These are phyloP conservation scores for Ranitomeya imitator DNA, from an alignment of 2,113 vertebrate genomes.

Conservation along the genomic window DNA sequence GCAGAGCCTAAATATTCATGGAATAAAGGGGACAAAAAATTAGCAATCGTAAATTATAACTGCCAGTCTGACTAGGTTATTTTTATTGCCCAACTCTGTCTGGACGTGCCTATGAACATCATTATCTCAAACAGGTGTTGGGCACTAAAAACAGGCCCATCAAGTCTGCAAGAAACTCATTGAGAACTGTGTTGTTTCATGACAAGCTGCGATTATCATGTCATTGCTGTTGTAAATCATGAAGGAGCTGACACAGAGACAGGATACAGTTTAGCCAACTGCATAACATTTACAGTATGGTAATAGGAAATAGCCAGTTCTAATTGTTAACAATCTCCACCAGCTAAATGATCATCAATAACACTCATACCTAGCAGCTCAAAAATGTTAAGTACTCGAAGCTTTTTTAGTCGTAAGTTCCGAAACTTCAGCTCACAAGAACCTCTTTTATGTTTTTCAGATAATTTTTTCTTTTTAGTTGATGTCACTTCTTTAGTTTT, in stretches of 20 bases:
- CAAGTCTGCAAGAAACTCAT: constrained; percentile 39
- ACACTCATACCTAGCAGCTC: constrained; percentile 2
- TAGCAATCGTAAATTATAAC: background rate
- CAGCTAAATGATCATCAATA: constrained; percentile 5
- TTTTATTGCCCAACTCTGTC: constrained; percentile 43
- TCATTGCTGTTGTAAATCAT: constrained; percentile 40
- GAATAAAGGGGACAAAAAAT: background rate
- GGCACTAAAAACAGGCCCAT: constrained; percentile 45
- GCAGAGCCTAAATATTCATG: background rate
- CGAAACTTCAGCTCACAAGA: background rate
- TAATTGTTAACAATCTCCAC: background rate
- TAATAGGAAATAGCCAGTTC: constrained; percentile 22
- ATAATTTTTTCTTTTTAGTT: background rate
- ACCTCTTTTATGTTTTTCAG: background rate
- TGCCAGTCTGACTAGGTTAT: constrained; percentile 4
- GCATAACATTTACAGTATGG: constrained; percentile 17
- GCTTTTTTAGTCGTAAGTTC: background rate
- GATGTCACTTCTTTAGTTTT: background rate
- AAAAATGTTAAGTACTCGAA: background rate
- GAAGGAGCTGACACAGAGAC: background rate
- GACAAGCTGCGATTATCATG: constrained; percentile 47
- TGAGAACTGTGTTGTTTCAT: constrained; percentile 18
- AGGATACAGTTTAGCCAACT: constrained; percentile 16
- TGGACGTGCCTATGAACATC: constrained; percentile 37
- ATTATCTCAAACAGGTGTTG: constrained; percentile 52